Conservation (phyloP, 2,888 invertebrate genomes). For the Andricus curvator region DNA sequence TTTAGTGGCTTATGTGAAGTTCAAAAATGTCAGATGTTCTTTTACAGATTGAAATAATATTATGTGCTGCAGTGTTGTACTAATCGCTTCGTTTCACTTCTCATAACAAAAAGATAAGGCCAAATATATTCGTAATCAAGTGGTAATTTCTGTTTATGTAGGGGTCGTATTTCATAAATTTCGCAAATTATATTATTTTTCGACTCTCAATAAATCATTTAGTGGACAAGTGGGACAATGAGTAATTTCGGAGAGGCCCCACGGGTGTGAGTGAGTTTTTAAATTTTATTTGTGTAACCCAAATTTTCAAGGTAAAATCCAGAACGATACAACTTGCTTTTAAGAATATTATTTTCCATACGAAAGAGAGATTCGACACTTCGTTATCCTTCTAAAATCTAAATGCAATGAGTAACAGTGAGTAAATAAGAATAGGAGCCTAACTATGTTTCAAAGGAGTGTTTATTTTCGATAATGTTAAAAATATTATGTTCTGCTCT, state of each 20-base stretch:
- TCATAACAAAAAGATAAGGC: too few species aligned
- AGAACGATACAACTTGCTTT: background rate
- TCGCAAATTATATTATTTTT: background rate
- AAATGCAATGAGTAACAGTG: background rate
- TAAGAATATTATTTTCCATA: background rate
- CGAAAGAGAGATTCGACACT: background rate
- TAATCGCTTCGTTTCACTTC: too few species aligned
- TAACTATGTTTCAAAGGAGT: background rate
- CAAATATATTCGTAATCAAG: too few species aligned
- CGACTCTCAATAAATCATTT: background rate
- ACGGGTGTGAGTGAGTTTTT: background rate
- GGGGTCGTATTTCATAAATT: too few species aligned
- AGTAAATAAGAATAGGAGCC: background rate
- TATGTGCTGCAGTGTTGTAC: too few species aligned
- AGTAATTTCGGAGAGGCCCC: background rate
- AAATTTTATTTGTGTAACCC: background rate
- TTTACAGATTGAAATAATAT: too few species aligned
- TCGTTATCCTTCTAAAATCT: background rate
- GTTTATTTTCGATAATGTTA: background rate
- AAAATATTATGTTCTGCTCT: background rate
- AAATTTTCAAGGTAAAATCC: background rate
- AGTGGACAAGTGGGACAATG: background rate
- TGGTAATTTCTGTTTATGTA: too few species aligned
- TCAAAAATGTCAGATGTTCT: too few species aligned
- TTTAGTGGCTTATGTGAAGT: too few species aligned